These are phyloP conservation scores for Lathronympha strigana DNA, from an alignment of 2,888 invertebrate genomes.

Conservation along the genomic window DNA sequence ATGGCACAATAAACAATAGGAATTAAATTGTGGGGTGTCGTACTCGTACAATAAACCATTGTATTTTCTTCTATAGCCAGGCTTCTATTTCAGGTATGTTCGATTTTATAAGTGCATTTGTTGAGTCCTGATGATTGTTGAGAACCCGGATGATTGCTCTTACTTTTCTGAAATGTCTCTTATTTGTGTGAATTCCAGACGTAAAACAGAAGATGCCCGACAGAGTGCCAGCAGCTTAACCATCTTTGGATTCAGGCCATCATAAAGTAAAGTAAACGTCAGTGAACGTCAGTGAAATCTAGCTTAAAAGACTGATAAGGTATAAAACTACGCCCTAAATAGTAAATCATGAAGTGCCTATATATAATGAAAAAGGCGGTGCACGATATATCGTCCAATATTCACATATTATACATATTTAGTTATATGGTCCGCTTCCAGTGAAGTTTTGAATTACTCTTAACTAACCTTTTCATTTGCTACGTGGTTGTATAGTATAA, in stretches of 20 bases:
- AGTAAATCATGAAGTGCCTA: too few species aligned
- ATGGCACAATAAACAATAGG: background rate
- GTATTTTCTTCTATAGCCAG: slow-evolving; percentile 1
- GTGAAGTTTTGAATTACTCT: too few species aligned
- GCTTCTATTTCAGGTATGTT: slow-evolving; percentile 1
- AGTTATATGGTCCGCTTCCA: too few species aligned
- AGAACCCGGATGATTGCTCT: slow-evolving; percentile 10
- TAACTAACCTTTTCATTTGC: too few species aligned
- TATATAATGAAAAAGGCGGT: too few species aligned
- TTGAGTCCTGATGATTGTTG: background rate
- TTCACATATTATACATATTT: too few species aligned
- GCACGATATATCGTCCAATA: too few species aligned
- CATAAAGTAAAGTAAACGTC: slow-evolving; percentile 15
- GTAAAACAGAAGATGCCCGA: background rate
- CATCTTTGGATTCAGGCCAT: slow-evolving; percentile 21
- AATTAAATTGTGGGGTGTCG: slow-evolving; percentile 11
- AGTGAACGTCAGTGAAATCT: background rate
- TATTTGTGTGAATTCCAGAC: background rate
- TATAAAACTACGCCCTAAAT: too few species aligned
- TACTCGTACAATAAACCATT: slow-evolving; percentile 5
- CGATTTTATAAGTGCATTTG: slow-evolving; percentile 15
- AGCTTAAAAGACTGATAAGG: too few species aligned
- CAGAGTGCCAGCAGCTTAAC: background rate
- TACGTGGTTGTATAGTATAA: too few species aligned
- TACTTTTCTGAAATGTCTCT: background rate